These are phyloP conservation scores for Nymphicus hollandicus DNA, from an alignment of 2,113 vertebrate species.

Conservation along the genomic window DNA sequence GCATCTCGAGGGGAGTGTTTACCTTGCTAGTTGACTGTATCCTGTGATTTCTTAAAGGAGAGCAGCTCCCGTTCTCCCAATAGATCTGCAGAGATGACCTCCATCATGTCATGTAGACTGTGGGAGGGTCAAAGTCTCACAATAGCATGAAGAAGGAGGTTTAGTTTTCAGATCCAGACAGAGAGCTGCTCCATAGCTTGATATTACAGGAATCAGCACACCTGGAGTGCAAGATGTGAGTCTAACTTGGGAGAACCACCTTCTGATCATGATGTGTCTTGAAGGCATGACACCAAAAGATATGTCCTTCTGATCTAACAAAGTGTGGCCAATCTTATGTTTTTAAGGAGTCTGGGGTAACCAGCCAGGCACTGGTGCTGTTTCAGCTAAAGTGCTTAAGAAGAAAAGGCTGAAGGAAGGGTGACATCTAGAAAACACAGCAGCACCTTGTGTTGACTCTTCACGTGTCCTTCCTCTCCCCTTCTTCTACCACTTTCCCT, in stretches of 20 bases:
- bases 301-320: background rate
- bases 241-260: background rate
- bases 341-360: background rate
- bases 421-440: background rate
- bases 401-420: background rate
- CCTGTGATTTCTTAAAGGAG: background rate
- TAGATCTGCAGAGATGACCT: background rate
- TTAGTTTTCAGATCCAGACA: background rate
- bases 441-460: background rate
- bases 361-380: background rate
- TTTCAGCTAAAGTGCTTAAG: background rate
- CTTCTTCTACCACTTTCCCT: background rate
- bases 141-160: background rate
- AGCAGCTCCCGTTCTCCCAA: background rate
- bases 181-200: background rate
- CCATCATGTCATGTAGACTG: background rate
- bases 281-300: background rate
- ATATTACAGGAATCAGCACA: background rate
- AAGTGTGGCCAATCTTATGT: background rate
- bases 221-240: background rate
- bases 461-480: background rate
- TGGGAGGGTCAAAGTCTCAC: background rate
- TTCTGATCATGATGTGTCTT: background rate
- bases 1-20: background rate
- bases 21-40: background rate